Base-by-base conservation (phyloP, 2,797 vertebrate species). In the Mionectes olivaceus region DNA sequence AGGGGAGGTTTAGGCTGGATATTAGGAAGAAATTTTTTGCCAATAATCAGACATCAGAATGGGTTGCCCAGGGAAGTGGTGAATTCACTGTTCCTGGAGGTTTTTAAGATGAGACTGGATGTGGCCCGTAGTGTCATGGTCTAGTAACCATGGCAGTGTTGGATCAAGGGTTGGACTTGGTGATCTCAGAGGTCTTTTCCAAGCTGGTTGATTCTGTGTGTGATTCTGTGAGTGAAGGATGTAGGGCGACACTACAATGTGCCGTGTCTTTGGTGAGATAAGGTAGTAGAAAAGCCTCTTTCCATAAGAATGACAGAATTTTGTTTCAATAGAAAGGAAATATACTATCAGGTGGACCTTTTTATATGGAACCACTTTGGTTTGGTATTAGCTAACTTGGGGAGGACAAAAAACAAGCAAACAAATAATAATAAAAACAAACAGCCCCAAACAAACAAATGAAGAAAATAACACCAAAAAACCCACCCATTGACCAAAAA, bases 171-270 rank as follows among this genome's bases (percentile, higher is more conserved):
- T 50, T 28, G 25, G 27, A 50, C 49, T 50, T 50, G 27, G 17
- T 28, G 49, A 50, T 28, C 27, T 50, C 5, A 2, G 25, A 17
- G 8, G 27, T 50, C 49, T 50, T 50, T 50, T 50, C 27, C 10
- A 17, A 50, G 9, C 49, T 28, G 9, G 27, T 50, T 1, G 6
- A 50, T 50, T 50, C 49, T 50, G 19, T 63, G 44, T 71, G 32
- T 2, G 6, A 50, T 50, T 50, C 49, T 50, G 19, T 63, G 44
- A 75, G 32, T 2, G 56, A 68, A 82, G 22, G 30, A 76, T 35
- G 43, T 3, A 3, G 1, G 7, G 11, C 19, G 13, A 55, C 6
- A 7, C 17, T 3, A 35, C 50, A 73, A 13, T 4, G 11, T 60
- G 24, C 24, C 43, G 22, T 43, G 56, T 13, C 44, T 88, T 46